phyloP scores from a whole-genome alignment of 2,113 vertebrate species.

The Orycteropus afer region DNA sequence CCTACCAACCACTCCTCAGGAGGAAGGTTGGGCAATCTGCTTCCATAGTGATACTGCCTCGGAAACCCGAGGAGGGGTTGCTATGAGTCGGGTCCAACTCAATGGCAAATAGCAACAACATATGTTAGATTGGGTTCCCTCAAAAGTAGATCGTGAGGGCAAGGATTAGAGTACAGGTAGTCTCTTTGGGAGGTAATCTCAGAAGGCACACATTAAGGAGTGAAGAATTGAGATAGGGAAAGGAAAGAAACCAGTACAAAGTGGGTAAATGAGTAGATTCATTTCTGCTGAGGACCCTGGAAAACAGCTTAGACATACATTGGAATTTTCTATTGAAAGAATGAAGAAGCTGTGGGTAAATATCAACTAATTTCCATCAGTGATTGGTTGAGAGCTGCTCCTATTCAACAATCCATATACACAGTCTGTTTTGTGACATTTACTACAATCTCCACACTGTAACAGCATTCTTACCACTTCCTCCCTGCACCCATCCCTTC shows the following conservation, averaged over 20 bases:
- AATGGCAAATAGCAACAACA: no score
- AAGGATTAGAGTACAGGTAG: neutral
- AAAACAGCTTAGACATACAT: neutral
- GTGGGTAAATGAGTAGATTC: neutral
- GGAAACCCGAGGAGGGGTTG: no score
- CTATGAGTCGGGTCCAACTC: no score
- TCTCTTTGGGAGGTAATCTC: neutral
- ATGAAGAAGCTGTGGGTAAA: neutral
- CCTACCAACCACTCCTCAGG: no score
- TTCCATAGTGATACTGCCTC: no score
- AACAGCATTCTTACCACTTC: no score
- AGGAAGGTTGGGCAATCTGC: no score
- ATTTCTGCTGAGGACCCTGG: neutral
- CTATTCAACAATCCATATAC: no score
- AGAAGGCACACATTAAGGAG: neutral
- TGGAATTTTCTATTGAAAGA: neutral
- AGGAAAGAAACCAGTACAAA: neutral
- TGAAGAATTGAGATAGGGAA: neutral
- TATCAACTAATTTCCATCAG: neutral
- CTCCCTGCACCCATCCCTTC: no score
- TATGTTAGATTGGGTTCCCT: neutral
- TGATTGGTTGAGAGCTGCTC: neutral
- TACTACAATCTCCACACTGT: no score
- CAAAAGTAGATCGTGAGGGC: neutral
- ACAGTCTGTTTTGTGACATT: no score